These are phyloP conservation scores for Gyrodactylus bullatarudis DNA, from an alignment of 1,140 invertebrate genomes.

Conservation along the genomic window DNA sequence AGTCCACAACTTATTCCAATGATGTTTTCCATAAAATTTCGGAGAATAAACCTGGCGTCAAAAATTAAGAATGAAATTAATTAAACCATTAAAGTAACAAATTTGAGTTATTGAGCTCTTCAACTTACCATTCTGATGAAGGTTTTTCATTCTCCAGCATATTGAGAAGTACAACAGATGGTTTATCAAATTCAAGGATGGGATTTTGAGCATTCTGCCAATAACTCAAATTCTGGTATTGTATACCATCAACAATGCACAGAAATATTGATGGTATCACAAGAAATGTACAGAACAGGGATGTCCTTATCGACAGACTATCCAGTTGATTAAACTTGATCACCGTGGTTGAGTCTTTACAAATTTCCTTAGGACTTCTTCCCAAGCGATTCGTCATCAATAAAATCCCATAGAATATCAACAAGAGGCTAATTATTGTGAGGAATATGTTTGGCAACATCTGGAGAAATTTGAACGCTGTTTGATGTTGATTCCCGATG, in stretches of 20 bases:
- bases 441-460: not conserved
- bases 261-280: not conserved
- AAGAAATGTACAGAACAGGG: not conserved
- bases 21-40: not conserved
- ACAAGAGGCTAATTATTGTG: not conserved
- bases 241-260: not conserved
- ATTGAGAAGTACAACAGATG: not conserved
- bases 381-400: not conserved
- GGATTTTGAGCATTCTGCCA: not conserved
- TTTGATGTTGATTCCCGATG: not conserved
- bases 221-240: not conserved
- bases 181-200: not conserved
- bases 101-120: too few relatives aligned
- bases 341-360: not conserved
- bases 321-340: not conserved
- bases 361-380: not conserved
- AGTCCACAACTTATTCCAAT: not conserved
- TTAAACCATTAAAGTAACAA: too few relatives aligned
- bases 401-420: not conserved
- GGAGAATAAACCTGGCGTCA: not conserved
- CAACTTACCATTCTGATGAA: not conserved
- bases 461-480: not conserved
- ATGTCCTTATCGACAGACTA: not conserved
- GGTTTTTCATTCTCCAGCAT: not conserved
- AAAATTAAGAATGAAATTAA: too few relatives aligned